Conservation (phyloP, 2,888 invertebrate genomes). For the Clistopyga incitator region DNA sequence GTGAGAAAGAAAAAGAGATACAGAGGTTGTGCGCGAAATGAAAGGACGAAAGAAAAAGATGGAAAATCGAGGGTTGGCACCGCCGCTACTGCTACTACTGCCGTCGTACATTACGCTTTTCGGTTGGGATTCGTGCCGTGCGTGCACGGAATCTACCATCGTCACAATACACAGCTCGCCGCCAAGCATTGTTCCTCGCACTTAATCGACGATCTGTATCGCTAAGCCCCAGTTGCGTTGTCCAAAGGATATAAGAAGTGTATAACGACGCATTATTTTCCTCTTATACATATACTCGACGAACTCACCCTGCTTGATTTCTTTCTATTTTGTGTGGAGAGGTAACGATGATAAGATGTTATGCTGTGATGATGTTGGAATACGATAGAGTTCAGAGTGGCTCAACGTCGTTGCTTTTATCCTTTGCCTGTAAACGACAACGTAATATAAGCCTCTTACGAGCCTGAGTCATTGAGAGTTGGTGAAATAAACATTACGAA, state of each 20-base stretch:
- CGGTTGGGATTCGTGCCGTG: constrained; percentile 49
- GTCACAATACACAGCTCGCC: neutral
- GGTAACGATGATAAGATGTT: no score
- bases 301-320: no score
- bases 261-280: constrained; percentile 49
- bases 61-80: constrained; percentile 33
- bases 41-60: constrained; percentile 37
- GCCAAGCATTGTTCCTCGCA: constrained; percentile 57
- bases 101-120: constrained; percentile 58
- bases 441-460: no score
- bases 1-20: constrained; percentile 36
- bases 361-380: no score
- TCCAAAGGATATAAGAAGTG: constrained; percentile 1
- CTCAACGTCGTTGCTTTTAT: no score
- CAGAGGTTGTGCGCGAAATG: constrained; percentile 22
- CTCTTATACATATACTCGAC: constrained; percentile 13
- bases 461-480: no score
- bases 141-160: constrained; percentile 58
- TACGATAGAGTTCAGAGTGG: no score
- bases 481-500: no score
- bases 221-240: constrained; percentile 41
- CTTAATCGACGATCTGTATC: constrained; percentile 64
- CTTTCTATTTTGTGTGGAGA: no score
- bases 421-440: no score
- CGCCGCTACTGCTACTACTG: constrained; percentile 43